These are phyloP conservation scores for Nephila pilipes DNA, from an alignment of 1,140 invertebrate genomes.

Conservation along the genomic window DNA sequence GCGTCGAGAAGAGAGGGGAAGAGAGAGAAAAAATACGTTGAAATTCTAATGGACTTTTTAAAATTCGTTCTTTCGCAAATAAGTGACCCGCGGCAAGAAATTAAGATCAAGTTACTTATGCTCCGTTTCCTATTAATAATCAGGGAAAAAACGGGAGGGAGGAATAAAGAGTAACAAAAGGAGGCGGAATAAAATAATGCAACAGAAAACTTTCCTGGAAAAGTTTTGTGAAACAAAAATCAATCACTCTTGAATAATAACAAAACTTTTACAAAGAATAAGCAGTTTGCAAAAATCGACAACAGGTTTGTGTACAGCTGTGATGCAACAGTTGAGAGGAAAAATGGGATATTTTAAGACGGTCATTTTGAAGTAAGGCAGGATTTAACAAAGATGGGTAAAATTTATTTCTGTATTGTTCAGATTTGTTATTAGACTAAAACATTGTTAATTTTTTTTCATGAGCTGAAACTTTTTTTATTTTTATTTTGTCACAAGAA, in stretches of 20 bases:
- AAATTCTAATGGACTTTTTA: not conserved
- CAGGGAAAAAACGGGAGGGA: conserved; percentile 9
- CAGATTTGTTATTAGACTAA: too few species aligned
- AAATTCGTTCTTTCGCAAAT: conserved; percentile 16
- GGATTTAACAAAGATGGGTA: too few species aligned
- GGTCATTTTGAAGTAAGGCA: too few species aligned
- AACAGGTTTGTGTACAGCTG: conserved; percentile 67
- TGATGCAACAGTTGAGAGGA: not conserved
- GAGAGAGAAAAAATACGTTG: not conserved
- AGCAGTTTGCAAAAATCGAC: conserved; percentile 58
- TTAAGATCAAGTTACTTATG: conserved; percentile 63
- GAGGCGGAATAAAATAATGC: not conserved
- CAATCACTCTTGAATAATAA: conserved; percentile 73
- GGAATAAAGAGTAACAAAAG: not conserved
- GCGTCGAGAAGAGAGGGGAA: not conserved
- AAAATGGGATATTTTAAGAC: conserved; percentile 15
- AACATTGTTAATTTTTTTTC: too few species aligned
- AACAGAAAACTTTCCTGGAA: conserved; percentile 6
- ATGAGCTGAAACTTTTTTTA: too few species aligned
- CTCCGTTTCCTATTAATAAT: conserved; percentile 73
- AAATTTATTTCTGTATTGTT: too few species aligned
- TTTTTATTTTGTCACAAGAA: too few species aligned
- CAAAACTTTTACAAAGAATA: conserved; percentile 67
- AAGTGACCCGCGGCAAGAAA: conserved; percentile 68
- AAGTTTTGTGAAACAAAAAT: conserved; percentile 66